These are phyloP conservation scores for Apoda limacodes DNA, from an alignment of 2,888 invertebrate genomes.

Conservation along the genomic window DNA sequence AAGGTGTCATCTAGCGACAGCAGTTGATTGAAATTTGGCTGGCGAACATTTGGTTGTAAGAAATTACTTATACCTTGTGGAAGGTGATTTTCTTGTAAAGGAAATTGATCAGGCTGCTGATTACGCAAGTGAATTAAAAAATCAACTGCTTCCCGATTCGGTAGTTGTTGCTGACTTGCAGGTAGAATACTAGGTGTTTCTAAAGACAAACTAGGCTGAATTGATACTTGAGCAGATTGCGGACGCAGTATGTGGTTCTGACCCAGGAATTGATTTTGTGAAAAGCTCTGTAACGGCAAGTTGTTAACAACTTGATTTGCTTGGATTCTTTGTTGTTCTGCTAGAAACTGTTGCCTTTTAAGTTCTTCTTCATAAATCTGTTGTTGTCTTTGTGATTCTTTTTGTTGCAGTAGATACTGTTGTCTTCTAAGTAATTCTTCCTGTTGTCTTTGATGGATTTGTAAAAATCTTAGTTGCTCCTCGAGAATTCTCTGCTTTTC, in stretches of 20 bases:
- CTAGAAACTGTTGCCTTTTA: constrained; percentile 25
- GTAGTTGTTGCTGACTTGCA: constrained; percentile 65
- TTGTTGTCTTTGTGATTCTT: constrained; percentile 51
- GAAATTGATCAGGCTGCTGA: constrained; percentile 55
- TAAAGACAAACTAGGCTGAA: constrained; percentile 61
- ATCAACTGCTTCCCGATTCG: constrained; percentile 68
- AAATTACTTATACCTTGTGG: constrained; percentile 53
- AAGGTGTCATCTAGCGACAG: constrained; percentile 47
- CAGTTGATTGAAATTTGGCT: constrained; percentile 34
- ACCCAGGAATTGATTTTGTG: constrained; percentile 34
- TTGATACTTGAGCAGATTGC: constrained; percentile 46
- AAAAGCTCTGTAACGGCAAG: constrained; percentile 32
- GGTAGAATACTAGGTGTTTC: constrained; percentile 39
- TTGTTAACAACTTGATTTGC: constrained; percentile 39
- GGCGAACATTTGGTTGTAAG: constrained; percentile 49
- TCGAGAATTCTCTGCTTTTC: constrained; percentile 77
- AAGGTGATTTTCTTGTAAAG: constrained; percentile 59
- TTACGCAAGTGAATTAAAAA: constrained; percentile 57
- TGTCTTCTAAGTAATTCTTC: constrained; percentile 76
- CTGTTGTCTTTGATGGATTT: constrained; percentile 77
- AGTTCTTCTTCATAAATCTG: constrained; percentile 35
- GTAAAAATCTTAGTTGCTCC: constrained; percentile 75
- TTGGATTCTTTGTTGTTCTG: constrained; percentile 42
- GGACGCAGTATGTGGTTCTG: constrained; percentile 34
- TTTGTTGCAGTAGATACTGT: constrained; percentile 66